phyloP scores from a whole-genome alignment of 2,888 invertebrate species.

The Oeneis ivallda region DNA sequence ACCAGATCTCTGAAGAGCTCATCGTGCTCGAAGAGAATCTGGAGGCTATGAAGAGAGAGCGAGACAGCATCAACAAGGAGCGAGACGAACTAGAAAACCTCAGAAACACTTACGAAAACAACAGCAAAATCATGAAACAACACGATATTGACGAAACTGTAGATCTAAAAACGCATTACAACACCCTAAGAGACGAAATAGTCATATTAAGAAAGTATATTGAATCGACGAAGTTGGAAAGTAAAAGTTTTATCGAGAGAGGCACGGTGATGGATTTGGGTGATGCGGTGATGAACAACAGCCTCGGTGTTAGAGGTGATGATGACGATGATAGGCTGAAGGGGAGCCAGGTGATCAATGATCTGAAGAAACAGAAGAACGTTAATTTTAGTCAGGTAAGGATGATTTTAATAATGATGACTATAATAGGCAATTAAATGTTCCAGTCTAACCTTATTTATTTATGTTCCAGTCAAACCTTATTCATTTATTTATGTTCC shows the following conservation, averaged over 20 bases:
- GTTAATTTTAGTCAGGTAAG: conserved; percentile 65
- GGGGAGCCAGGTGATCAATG: conserved; percentile 60
- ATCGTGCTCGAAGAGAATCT: conserved; percentile 55
- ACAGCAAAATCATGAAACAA: conserved; percentile 20
- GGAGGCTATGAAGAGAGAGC: conserved; percentile 58
- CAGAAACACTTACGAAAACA: conserved; percentile 41
- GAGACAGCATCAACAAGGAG: conserved; percentile 59
- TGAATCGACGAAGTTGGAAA: conserved; percentile 47
- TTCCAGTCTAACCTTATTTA: no score
- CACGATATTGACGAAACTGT: conserved; percentile 41
- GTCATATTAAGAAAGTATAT: conserved; percentile 54
- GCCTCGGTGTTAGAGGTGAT: conserved; percentile 39
- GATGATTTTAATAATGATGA: neutral
- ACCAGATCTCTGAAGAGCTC: conserved; percentile 63
- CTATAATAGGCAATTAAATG: no score
- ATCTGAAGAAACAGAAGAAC: conserved; percentile 69
- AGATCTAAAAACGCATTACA: conserved; percentile 52
- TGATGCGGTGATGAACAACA: conserved; percentile 43
- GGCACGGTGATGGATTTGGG: conserved; percentile 53
- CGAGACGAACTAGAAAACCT: conserved; percentile 49
- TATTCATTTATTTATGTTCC: no score
- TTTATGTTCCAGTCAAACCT: no score
- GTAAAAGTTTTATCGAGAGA: conserved; percentile 56
- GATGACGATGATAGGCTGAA: conserved; percentile 49
- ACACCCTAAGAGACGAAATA: conserved; percentile 58